phyloP scores from a whole-genome alignment of 2,888 invertebrate genomes.

The Temnothorax rugatulus region DNA sequence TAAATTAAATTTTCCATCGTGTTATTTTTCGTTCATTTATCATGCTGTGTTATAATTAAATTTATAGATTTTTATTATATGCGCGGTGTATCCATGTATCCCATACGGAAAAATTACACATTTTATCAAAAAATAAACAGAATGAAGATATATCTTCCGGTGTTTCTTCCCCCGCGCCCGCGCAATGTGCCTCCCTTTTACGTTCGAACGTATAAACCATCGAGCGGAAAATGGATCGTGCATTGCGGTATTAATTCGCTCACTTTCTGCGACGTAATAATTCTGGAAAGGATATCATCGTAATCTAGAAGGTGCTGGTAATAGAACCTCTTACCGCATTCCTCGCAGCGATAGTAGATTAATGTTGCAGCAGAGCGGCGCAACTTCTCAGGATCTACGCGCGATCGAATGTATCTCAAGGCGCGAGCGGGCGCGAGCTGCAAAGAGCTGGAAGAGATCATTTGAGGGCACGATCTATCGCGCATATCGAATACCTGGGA shows the following conservation, averaged over 20 bases:
- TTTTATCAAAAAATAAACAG: not conserved
- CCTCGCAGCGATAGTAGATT: conserved; percentile 36
- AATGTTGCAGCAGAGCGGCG: conserved; percentile 22
- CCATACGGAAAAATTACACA: not conserved
- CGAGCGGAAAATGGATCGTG: not conserved
- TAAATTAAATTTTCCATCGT: not conserved
- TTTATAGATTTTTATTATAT: not conserved
- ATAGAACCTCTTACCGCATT: conserved; percentile 38
- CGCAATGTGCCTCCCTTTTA: not conserved
- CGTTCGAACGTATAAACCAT: not conserved
- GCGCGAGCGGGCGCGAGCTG: conserved; percentile 18
- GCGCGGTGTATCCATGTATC: too few relatives aligned
- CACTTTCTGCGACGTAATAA: conserved; percentile 25
- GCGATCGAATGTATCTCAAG: conserved; percentile 47
- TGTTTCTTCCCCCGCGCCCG: not conserved
- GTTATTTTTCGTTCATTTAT: not conserved
- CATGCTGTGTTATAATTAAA: not conserved
- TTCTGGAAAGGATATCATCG: conserved; percentile 35
- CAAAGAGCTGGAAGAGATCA: conserved; percentile 7
- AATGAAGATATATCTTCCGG: not conserved
- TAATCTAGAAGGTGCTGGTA: conserved; percentile 27
- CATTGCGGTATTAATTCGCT: not conserved
- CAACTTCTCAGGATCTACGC: conserved; percentile 50
- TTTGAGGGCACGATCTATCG: conserved; percentile 61
- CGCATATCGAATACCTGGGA: conserved; percentile 56